Evolutionary conservation across 1,140 invertebrate genomes (phyloP), one percentile per base, ranked within the genome.

Genomic region (Camponotus pennsylvanicus): DNA sequence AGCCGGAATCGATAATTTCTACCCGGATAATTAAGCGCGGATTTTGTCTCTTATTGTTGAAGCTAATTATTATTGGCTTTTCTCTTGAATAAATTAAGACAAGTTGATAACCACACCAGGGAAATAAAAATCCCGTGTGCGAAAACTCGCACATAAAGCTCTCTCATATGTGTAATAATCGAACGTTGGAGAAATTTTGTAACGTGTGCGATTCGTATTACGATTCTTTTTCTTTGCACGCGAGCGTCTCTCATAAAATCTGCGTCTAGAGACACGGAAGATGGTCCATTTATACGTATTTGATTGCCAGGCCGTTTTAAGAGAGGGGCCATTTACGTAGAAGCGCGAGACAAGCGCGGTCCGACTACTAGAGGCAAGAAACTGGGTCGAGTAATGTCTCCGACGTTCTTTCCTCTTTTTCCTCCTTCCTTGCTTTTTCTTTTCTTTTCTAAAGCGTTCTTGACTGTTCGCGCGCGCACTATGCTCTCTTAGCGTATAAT

Each of bases 361-460:
- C 27, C n/a, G 37, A 82, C 66, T 64, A 42, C 13, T 5, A 70
- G n/a, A 59, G 75, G 79, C 34, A 73, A 84, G 77, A 89, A 90
- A 90, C 80, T 89, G 83, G 89, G 88, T 85, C 89, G 69, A 88
- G 89, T 70, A 73, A 88, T 77, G 86, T 86, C 89, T 88, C 84
- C 76, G 77, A 71, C 59, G 63, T 83, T 71, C 40, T 66, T 52
- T 77, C 32, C 34, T 37, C n/a, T 37, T 55, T 21, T 63, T 32
- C 52, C 32, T 15, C 8, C 15, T 57, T 0, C 9, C 7, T 15
- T 37, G 6, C n/a, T 5, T 5, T 18, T 3, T n/a, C 8, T 49
- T 8, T 63, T 64, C 70, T 70, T 49, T n/a, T 66, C 42, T 64
- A 32, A 89, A 86, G 61, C 67, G 40, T 87, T 83, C 76, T 88